Evolutionary conservation across 2,113 vertebrate genomes (phyloP).

Genomic region (Coptodon rendalli): DNA sequence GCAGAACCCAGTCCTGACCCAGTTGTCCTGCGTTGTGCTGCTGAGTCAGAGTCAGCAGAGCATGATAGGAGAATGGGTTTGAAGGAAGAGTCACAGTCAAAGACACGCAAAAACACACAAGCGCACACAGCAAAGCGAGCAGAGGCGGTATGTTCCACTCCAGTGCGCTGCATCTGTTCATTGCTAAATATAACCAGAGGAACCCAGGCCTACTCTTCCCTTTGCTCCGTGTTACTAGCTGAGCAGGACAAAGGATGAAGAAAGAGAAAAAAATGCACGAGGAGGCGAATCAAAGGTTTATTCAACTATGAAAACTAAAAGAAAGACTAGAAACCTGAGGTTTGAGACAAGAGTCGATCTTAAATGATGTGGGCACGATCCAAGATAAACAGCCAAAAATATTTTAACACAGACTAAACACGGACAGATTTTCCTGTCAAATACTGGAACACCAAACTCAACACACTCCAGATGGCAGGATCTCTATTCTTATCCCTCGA

Average conservation of each 20-base stretch:
- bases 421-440: conserved; percentile 6
- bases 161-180: conserved; percentile 66
- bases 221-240: conserved; percentile 29
- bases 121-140: conserved; percentile 5
- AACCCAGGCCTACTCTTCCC: conserved; percentile 44
- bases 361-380: background rate
- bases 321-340: background rate
- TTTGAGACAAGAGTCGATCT: background rate
- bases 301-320: background rate
- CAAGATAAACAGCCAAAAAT: background rate
- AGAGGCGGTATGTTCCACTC: conserved; percentile 60
- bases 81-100: conserved; percentile 36
- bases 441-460: conserved; percentile 6
- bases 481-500: conserved; percentile 2
- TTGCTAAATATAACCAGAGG: conserved; percentile 64
- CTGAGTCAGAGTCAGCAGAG: conserved; percentile 59
- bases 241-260: conserved; percentile 45
- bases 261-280: background rate
- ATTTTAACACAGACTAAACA: conserved; percentile 35
- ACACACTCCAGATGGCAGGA: conserved; percentile 23
- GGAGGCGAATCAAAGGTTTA: background rate
- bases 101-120: conserved; percentile 4
- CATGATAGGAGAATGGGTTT: conserved; percentile 51
- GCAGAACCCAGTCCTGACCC: conserved; percentile 36
- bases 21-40: conserved; percentile 38